Evolutionary conservation across 2,113 vertebrate species (phyloP).

Genomic region (Cardinalis cardinalis): DNA sequence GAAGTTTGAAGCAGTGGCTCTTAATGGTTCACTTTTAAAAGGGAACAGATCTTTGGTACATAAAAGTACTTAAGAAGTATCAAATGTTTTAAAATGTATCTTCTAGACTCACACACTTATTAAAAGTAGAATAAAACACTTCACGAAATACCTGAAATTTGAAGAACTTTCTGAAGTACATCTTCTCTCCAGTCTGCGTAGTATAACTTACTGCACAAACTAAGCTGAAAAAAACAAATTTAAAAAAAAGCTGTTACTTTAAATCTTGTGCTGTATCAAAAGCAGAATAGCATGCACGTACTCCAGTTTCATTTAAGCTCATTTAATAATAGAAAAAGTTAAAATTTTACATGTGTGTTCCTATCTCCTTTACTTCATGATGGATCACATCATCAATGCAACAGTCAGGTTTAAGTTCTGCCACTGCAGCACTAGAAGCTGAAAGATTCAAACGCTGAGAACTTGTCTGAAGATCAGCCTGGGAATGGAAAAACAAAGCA

Average conservation of each 20-base stretch:
- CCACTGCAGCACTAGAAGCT: constrained; percentile 88
- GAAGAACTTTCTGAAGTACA: constrained; percentile 99
- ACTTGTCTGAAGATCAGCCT: constrained; percentile 98
- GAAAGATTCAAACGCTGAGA: constrained; percentile 97
- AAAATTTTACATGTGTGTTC: constrained; percentile 91
- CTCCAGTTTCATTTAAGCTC: background rate
- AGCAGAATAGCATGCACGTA: background rate
- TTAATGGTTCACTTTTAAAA: background rate
- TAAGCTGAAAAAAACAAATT: constrained; percentile 79
- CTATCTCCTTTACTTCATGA: constrained; percentile 98
- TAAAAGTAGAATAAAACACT: background rate
- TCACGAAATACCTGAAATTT: constrained; percentile 91
- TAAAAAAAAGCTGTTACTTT: background rate
- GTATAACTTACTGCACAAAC: constrained; percentile 98
- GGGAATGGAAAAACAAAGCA: background rate
- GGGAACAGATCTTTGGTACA: background rate
- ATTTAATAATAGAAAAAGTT: background rate
- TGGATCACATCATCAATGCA: constrained; percentile 99
- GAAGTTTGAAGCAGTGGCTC: background rate
- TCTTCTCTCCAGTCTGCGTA: constrained; percentile 92
- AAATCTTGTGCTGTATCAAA: background rate
- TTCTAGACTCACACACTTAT: background rate
- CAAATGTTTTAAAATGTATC: background rate
- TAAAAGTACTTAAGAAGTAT: background rate
- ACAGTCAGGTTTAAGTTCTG: constrained; percentile 91